phyloP scores from a whole-genome alignment of 1,140 invertebrate species.

The Aradophagus sp. region DNA sequence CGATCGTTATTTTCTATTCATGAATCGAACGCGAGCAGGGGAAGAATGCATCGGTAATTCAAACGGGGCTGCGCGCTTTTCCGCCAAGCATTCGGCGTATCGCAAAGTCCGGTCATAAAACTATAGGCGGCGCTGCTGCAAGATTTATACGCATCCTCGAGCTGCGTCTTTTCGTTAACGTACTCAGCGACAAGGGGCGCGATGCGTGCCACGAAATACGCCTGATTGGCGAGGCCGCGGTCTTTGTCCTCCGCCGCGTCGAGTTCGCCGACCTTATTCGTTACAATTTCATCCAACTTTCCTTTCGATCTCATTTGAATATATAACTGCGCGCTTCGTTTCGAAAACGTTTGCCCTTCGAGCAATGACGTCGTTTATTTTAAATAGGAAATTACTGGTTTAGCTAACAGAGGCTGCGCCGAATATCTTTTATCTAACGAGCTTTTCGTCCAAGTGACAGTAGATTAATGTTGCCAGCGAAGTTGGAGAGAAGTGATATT shows the following conservation, averaged over 20 bases:
- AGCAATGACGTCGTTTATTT: conserved; percentile 28
- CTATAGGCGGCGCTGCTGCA: conserved; percentile 30
- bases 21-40: too few relatives aligned
- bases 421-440: conserved; percentile 10
- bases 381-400: conserved; percentile 19
- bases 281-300: conserved; percentile 49
- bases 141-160: conserved; percentile 36
- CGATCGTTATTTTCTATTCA: too few relatives aligned
- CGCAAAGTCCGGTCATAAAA: conserved; percentile 17
- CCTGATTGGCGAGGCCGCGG: conserved; percentile 36
- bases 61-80: too few relatives aligned
- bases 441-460: conserved; percentile 2
- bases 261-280: conserved; percentile 16
- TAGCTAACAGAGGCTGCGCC: conserved; percentile 8
- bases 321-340: conserved; percentile 22
- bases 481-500: too few relatives aligned
- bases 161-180: conserved; percentile 35
- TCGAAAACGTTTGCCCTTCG: conserved; percentile 30
- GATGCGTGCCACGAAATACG: conserved; percentile 20
- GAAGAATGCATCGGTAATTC: too few relatives aligned
- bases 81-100: conserved; percentile 10
- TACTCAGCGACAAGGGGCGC: conserved; percentile 36
- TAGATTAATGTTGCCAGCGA: conserved; percentile 2
- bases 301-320: conserved; percentile 42
- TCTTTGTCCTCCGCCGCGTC: conserved; percentile 21